Evolutionary conservation across 2,888 invertebrate genomes (phyloP).

Genomic region (Coelopa pilipes): DNA sequence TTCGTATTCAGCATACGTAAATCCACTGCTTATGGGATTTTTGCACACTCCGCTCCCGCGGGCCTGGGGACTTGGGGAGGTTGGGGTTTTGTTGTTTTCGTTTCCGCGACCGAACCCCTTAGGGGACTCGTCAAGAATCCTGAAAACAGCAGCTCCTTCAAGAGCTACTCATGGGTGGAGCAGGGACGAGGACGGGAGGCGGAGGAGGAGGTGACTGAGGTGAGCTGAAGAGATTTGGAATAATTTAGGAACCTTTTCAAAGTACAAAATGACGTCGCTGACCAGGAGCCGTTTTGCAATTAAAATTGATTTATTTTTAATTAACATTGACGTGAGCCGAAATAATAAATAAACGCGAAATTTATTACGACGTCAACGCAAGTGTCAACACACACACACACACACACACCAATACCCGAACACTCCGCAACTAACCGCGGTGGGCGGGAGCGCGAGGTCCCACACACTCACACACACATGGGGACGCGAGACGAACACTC

Average conservation of each 20-base stretch:
- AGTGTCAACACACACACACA: conserved; percentile 11
- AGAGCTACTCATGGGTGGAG: no score
- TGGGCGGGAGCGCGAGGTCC: neutral
- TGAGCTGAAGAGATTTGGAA: neutral
- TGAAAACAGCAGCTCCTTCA: no score
- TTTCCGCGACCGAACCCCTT: no score
- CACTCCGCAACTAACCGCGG: neutral
- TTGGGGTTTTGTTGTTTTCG: no score
- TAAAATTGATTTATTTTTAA: conserved; percentile 59
- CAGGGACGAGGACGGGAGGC: no score
- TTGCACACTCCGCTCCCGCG: no score
- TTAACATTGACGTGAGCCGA: conserved; percentile 61
- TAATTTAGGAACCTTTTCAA: neutral
- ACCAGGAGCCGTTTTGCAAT: neutral
- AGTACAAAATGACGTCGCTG: no score
- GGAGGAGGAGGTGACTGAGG: no score
- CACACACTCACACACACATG: neutral
- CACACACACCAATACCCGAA: conserved; percentile 7
- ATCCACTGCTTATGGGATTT: no score
- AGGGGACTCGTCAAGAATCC: no score
- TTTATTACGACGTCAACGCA: conserved; percentile 47
- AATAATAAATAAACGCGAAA: conserved; percentile 60
- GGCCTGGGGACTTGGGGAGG: no score
- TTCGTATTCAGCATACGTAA: no score
- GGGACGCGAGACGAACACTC: neutral